Conservation (phyloP, 2,888 invertebrate species). For the Chaetogeoica ovagalla region DNA sequence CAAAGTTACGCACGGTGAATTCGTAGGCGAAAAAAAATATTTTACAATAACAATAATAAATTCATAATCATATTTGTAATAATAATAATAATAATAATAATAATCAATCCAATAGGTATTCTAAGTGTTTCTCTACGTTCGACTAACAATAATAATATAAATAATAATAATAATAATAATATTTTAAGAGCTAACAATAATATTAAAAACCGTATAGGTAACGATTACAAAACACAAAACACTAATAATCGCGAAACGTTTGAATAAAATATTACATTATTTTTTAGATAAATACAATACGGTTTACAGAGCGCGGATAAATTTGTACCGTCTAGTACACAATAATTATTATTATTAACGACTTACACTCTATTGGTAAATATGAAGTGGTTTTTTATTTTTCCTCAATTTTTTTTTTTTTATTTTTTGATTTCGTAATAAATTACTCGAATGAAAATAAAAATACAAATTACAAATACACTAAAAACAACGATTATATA, state of each 20-base stretch:
- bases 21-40: background rate
- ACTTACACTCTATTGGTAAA: slow-evolving; percentile 15
- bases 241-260: slow-evolving; percentile 12
- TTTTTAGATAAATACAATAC: slow-evolving; percentile 19
- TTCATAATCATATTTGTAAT: slow-evolving; percentile 3
- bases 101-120: background rate
- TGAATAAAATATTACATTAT: background rate
- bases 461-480: no score
- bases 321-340: background rate
- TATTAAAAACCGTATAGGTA: slow-evolving; percentile 18
- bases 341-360: background rate
- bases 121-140: slow-evolving; percentile 30
- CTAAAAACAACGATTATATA: no score
- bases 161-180: slow-evolving; percentile 26
- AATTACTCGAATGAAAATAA: no score
- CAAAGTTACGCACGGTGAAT: no score
- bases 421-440: no score
- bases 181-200: slow-evolving; percentile 15
- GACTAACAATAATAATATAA: slow-evolving; percentile 41
- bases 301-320: background rate
- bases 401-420: background rate
- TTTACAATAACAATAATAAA: slow-evolving; percentile 7
- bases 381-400: background rate
- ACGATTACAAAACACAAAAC: slow-evolving; percentile 37
- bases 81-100: slow-evolving; percentile 12